Evolutionary conservation across 2,113 vertebrate genomes (phyloP), one percentile per base, ranked within the genome.

Genomic region (Blennius ocellaris): DNA sequence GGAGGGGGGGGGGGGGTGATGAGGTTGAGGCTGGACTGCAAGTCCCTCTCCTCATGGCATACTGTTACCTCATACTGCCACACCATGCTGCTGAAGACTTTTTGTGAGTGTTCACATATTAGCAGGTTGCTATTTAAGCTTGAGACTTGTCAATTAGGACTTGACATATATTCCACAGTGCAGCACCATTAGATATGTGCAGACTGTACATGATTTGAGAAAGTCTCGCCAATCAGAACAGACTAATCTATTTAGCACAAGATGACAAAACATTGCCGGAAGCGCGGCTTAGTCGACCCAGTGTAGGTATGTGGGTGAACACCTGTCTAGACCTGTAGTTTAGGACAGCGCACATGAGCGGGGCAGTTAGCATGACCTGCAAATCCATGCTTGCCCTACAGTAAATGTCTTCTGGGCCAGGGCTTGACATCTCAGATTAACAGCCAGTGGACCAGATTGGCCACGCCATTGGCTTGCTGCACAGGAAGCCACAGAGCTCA

Each of bases 371-470:
- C 61, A 53, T 73, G 64, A 51, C 51, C 48, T 75, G 56, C 87
- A 90, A 30, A 90, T 90, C 85, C 57, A 62, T 43, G 52, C 37
- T 68, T 49, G 62, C 21, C 51, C 48, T 39, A 59, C n/a, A 40
- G 57, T 59, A 80, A 80, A 77, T 48, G 51, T 79, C 61, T 53
- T 82, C 78, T 82, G 49, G 82, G 75, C 69, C 43, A 73, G 72
- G 67, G 43, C 48, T 43, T 69, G 71, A 76, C 80, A 60, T 83
- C 57, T 72, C 81, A 88, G 87, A 89, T 92, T 90, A 92, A 71
- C 79, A 49, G 52, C 54, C 44, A 73, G 60, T 51, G 67, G 70
- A 78, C 84, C 84, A 86, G 80, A 75, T 87, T 82, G 81, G 60
- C 53, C 62, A 48, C 21, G 47, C 60, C 58, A 16, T 69, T 15